These are phyloP conservation scores for Melanotaenia pygmaea DNA, from an alignment of 2,797 vertebrate genomes.

Conservation along the genomic window DNA sequence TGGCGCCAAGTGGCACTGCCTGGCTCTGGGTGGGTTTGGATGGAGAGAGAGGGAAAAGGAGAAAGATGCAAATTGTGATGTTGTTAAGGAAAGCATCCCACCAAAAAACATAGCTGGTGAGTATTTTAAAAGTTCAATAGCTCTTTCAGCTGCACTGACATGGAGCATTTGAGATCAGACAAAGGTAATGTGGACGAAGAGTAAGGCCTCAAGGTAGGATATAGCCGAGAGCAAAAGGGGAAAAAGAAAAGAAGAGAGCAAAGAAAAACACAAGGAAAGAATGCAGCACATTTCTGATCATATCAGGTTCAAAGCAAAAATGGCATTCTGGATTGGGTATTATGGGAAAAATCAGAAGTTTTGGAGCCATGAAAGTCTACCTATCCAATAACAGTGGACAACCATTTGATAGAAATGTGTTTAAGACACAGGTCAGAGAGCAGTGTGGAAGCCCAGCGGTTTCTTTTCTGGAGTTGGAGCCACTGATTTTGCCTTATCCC, in stretches of 20 bases:
- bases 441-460: constrained; percentile 1
- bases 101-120: constrained; percentile 20
- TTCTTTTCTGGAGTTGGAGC: constrained; percentile 2
- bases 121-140: constrained; percentile 23
- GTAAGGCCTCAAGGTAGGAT: no score
- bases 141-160: constrained; percentile 19
- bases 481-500: constrained; percentile 5
- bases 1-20: constrained; percentile 65
- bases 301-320: neutral
- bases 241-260: no score
- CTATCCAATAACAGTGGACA: neutral
- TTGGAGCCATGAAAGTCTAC: neutral
- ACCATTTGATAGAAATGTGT: neutral
- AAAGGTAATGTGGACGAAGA: constrained; percentile 27
- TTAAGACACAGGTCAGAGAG: neutral
- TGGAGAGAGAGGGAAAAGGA: constrained; percentile 33
- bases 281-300: neutral
- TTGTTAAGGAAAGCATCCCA: constrained; percentile 52
- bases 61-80: constrained; percentile 46
- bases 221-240: no score
- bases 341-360: neutral
- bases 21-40: constrained; percentile 57
- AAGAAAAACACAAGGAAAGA: no score
- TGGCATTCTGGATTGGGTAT: no score
- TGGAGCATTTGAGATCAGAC: constrained; percentile 19